A percentile compares a stretch with the other conserved stretches of the same genome.
These are phyloP conservation scores for Schizopygopsis pylzovi DNA, from an alignment of 2,797 vertebrate genomes.

Conservation along the genomic window DNA sequence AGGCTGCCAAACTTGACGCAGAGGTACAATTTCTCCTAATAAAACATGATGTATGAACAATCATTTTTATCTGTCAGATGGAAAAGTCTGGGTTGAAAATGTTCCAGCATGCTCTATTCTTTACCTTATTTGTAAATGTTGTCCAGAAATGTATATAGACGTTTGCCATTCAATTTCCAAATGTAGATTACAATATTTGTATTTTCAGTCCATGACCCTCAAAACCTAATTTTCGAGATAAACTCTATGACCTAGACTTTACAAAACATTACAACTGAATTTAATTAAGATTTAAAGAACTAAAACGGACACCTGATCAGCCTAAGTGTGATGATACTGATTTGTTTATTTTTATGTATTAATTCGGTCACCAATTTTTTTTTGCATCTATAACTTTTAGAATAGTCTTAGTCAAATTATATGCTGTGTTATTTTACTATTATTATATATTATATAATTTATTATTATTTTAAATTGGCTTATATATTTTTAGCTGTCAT, in stretches of 20 bases:
- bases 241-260: not conserved
- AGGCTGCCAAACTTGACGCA: conserved; percentile 89
- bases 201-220: not conserved
- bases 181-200: not conserved
- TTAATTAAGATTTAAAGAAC: conserved; percentile 1
- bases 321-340: not conserved
- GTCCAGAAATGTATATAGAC: not conserved
- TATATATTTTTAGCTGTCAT: not conserved
- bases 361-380: not conserved
- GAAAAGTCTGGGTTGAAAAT: not conserved
- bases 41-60: not conserved
- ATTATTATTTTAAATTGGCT: not conserved
- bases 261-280: not conserved
- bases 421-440: not conserved
- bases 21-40: conserved; percentile 81
- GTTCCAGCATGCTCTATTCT: not conserved
- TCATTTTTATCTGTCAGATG: not conserved
- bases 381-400: not conserved
- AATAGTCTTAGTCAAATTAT: not conserved
- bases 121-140: not conserved
- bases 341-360: not conserved
- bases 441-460: not conserved
- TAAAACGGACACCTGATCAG: not conserved
- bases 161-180: not conserved
- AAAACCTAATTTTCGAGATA: not conserved